These are phyloP conservation scores for Triplophysa tibetana DNA, from an alignment of 2,113 vertebrate genomes.

Conservation along the genomic window DNA sequence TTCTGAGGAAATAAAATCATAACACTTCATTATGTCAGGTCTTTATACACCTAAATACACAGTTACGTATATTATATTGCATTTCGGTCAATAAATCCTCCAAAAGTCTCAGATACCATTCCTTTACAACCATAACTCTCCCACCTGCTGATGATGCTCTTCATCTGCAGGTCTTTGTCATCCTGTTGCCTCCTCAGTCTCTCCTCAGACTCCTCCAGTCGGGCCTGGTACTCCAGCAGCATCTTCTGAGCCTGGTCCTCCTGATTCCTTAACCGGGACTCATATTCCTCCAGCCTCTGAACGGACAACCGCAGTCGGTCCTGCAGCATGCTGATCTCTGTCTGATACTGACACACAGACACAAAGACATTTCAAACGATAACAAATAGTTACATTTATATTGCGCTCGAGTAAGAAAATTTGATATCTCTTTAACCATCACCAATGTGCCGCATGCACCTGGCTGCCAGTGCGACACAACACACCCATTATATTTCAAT, in stretches of 20 bases:
- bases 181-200: conserved; percentile 94
- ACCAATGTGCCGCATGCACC: too few relatives aligned
- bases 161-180: conserved; percentile 99
- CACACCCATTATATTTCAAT: too few relatives aligned
- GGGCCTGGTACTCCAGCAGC: conserved; percentile 93
- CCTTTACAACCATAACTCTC: neutral
- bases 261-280: conserved; percentile 92
- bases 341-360: conserved; percentile 78
- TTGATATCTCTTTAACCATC: too few relatives aligned
- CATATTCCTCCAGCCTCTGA: conserved; percentile 96
- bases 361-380: neutral
- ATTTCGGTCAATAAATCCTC: too few relatives aligned
- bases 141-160: conserved; percentile 98
- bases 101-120: neutral
- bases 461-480: too few relatives aligned
- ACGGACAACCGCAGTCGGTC: conserved; percentile 92
- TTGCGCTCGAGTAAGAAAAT: too few relatives aligned
- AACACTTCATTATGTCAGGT: too few relatives aligned
- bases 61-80: too few relatives aligned
- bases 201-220: conserved; percentile 95
- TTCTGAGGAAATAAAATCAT: too few relatives aligned
- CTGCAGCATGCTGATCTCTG: conserved; percentile 92
- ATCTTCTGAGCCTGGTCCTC: conserved; percentile 95
- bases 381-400: too few relatives aligned
- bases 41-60: too few relatives aligned